Evolutionary conservation across 2,113 vertebrate genomes (phyloP).

Genomic region (Neodontobutis hainanensis): DNA sequence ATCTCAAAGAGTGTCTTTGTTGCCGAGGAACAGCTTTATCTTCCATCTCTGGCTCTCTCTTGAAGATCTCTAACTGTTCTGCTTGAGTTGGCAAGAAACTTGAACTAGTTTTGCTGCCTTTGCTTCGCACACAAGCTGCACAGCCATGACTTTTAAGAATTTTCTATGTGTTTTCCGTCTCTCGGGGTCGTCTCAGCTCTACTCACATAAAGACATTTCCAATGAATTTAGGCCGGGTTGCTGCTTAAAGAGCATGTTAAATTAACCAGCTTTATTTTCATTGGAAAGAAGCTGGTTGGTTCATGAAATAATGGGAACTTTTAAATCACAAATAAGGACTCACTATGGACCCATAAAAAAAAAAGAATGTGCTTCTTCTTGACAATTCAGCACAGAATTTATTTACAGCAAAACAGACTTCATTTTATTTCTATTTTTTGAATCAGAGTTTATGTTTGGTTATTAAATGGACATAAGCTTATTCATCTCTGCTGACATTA

Average conservation of each 20-base stretch:
- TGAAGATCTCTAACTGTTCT: not conserved
- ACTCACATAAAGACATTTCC: not conserved
- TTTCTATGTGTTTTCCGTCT: conserved; percentile 19
- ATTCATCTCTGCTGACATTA: too few species aligned
- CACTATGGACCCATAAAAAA: too few species aligned
- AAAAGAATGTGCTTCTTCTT: too few species aligned
- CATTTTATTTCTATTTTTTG: too few species aligned
- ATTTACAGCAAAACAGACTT: too few species aligned
- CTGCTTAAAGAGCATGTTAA: not conserved
- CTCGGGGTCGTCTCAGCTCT: conserved; percentile 2
- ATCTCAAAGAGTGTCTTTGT: not conserved
- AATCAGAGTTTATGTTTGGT: too few species aligned
- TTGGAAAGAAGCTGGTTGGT: not conserved
- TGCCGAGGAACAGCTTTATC: not conserved
- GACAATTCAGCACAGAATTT: too few species aligned
- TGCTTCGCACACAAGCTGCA: not conserved
- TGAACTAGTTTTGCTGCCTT: not conserved
- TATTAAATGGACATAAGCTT: too few species aligned
- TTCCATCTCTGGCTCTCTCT: not conserved
- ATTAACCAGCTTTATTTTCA: not conserved
- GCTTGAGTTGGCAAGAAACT: conserved; percentile 5
- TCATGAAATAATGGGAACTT: too few species aligned
- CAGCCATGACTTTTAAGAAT: not conserved
- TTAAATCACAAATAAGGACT: too few species aligned
- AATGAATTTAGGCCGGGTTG: not conserved